Evolutionary conservation across 1,140 invertebrate species (phyloP), one percentile per base, ranked within the genome.

Genomic region (Drosophila melanica): DNA sequence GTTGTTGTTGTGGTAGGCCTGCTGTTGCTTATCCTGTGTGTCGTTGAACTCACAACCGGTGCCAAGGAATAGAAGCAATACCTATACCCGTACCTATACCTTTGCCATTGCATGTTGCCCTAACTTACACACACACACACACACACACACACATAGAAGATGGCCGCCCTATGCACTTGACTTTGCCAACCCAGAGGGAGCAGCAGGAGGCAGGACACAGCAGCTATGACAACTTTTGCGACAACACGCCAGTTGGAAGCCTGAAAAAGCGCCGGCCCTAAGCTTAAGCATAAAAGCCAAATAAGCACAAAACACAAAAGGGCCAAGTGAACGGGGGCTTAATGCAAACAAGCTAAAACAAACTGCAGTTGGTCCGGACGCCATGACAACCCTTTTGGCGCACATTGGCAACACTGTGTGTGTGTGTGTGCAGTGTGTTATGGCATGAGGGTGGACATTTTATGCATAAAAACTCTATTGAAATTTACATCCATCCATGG

Each of bases 21-120:
- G 69, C 47, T 80, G 62, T 81, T 77, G 73, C 77, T 84, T 86
- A 86, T 86, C 81, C 82, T 87, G 84, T 79, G 71, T 89, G 84
- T 87, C 82, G 70, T 82, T 87, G 82, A 86, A 86, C 82, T 55
- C 85, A 48, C 59, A 60, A 54, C 54, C 57, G 63, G 57, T 70
- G 79, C 63, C 72, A 76, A 79, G 75, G 81, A 82, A 63, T 79
- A 77, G 58, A 73, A 70, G 84, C 41, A 77, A 77, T 87, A 82
- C 76, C 66, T 87, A 77, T 87, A 82, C 76, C 66, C 82, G 79
- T 68, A 77, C 77, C 80, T 72, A 41, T 35, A 30, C 23, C 20
- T 20, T 16, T 55, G 41, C 41, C 58, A 69, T 87, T 82, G 82
- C 84, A 86, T 86, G 82, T 86, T 75, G 76, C 73, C 77, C 50